Evolutionary conservation across 2,888 invertebrate species (phyloP), one percentile per base, ranked within the genome.

Genomic region (Drosophila paranaensis): DNA sequence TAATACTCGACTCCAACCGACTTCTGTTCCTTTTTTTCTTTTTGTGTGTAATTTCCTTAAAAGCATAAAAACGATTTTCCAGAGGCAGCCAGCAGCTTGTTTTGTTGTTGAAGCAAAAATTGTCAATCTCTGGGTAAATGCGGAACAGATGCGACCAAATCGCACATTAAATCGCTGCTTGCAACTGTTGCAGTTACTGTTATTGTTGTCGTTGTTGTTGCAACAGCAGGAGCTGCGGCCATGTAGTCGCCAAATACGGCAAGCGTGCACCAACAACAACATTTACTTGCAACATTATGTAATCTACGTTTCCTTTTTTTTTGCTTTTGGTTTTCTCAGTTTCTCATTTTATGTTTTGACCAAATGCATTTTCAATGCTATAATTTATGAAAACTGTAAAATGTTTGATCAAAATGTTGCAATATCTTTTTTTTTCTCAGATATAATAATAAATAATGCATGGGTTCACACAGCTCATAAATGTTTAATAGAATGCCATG

Each of bases 61-160:
- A 89, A 85, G 86, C 74, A 75, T 60, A 85, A 89, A 84, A 86
- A 82, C 86, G 82, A 89, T 86, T 86, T 86, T 89, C 86, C 77
- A 71, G 61, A 51, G 62, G 33, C 42, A 60, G 57, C 68, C 76
- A 61, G 45, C 82, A 67, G 74, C 62, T 67, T 71, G 62, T 63
- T 71, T 64, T 56, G 53, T 58, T 45, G 40, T 46, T 61, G 68
- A 65, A 70, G 54, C 60, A 69, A 72, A 75, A 78, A 89, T 69
- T 77, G 77, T 79, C 82, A 79, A 68, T 69, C 62, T 62, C 43
- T 57, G 43, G 54, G 68, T 71, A 77, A 77, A 88, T 82, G 83
- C 87, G 88, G 87, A 86, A 84, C 84, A 81, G 62, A 64, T 66
- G 72, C 69, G 69, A 70, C 77, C 69, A 66, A 85, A 63, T 76